Percentiles rank a stretch among this genome's conserved stretches.
Evolutionary conservation across 1,140 invertebrate genomes (phyloP).

Genomic region (Himalopsyche phryganea): DNA sequence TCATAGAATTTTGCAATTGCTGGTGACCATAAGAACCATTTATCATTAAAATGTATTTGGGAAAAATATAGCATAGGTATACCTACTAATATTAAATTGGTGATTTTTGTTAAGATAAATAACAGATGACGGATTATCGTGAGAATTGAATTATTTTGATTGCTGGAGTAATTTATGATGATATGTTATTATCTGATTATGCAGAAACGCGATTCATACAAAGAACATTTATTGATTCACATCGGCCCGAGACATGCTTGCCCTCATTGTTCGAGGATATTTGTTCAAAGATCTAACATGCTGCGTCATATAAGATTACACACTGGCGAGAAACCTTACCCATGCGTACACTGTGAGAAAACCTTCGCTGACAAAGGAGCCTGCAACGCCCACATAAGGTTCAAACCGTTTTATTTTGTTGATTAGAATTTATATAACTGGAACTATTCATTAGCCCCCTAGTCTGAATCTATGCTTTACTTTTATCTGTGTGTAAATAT

Average conservation of each 20-base stretch:
- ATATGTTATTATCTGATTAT: neutral
- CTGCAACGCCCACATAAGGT: constrained; percentile 54
- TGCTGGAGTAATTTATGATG: too few species aligned
- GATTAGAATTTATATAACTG: too few species aligned
- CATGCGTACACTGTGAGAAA: constrained; percentile 51
- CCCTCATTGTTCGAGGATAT: constrained; percentile 54
- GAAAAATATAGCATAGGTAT: too few species aligned
- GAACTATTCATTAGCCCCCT: too few species aligned
- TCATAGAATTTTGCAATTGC: too few species aligned
- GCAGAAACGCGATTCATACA: constrained; percentile 54
- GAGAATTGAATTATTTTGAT: too few species aligned
- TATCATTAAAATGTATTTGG: too few species aligned
- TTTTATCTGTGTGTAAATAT: neutral
- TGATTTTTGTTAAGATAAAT: too few species aligned
- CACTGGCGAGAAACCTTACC: constrained; percentile 56
- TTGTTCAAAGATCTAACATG: constrained; percentile 57
- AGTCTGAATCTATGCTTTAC: neutral
- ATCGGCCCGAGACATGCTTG: constrained; percentile 54
- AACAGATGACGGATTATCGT: too few species aligned
- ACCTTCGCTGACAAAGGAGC: constrained; percentile 57
- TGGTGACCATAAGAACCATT: too few species aligned
- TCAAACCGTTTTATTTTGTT: constrained; percentile 9
- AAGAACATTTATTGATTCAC: constrained; percentile 56
- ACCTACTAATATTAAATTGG: too few species aligned
- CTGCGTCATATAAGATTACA: constrained; percentile 54